Percentiles rank a stretch among this genome's conserved stretches.
Evolutionary conservation across 2,113 vertebrate genomes (phyloP).

Genomic region (Caloenas nicobarica): DNA sequence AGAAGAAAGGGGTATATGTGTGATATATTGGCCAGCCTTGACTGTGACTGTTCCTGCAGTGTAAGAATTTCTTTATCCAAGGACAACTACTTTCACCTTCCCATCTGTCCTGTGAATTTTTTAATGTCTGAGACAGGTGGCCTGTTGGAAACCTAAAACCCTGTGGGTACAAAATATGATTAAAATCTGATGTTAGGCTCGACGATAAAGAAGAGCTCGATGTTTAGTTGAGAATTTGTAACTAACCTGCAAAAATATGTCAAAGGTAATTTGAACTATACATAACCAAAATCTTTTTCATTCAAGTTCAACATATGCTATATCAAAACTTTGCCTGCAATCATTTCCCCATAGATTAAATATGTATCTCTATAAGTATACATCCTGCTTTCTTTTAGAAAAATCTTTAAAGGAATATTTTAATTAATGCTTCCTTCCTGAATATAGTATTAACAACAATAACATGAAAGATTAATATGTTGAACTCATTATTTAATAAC

Average conservation of each 20-base stretch:
- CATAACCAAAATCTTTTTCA: constrained; percentile 72
- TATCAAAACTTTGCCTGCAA: constrained; percentile 56
- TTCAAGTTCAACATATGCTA: constrained; percentile 70
- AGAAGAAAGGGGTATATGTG: constrained; percentile 49
- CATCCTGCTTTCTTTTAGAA: not conserved
- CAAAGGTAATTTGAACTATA: constrained; percentile 73
- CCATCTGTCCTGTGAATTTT: constrained; percentile 90
- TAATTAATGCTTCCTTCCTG: constrained; percentile 56
- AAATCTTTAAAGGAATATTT: constrained; percentile 41
- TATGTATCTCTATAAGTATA: not conserved
- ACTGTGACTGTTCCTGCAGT: constrained; percentile 68
- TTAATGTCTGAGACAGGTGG: constrained; percentile 89
- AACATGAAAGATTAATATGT: constrained; percentile 67
- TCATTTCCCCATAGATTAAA: constrained; percentile 58
- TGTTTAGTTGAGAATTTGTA: constrained; percentile 75
- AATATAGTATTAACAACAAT: constrained; percentile 51
- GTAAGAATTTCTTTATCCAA: constrained; percentile 85
- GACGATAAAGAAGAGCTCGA: constrained; percentile 77
- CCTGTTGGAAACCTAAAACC: constrained; percentile 84
- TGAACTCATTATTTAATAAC: constrained; percentile 58
- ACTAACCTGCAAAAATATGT: constrained; percentile 75
- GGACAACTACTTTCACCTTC: constrained; percentile 87
- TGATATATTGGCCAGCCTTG: constrained; percentile 73
- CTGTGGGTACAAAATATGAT: constrained; percentile 88
- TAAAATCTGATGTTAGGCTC: constrained; percentile 84